Evolutionary conservation across 2,113 vertebrate species (phyloP).

Genomic region (Sturnira hondurensis): DNA sequence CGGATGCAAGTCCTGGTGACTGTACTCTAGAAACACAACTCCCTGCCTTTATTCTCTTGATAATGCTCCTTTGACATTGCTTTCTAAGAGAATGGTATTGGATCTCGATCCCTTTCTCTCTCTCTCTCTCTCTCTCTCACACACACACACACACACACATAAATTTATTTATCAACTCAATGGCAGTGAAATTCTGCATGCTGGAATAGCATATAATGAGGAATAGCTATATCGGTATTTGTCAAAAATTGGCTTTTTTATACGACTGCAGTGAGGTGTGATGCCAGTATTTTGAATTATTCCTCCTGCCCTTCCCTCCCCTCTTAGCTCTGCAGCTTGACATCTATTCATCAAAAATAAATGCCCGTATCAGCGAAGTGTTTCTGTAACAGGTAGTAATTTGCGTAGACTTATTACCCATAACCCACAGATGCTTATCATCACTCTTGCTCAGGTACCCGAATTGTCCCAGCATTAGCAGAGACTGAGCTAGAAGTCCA

Average conservation of each 20-base stretch:
- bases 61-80: neutral
- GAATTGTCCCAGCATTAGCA: constrained; percentile 21
- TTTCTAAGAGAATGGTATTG: neutral
- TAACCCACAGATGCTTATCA: constrained; percentile 41
- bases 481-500: neutral
- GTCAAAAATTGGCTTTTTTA: constrained; percentile 32
- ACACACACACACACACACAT: neutral
- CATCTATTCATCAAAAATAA: constrained; percentile 74
- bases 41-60: neutral
- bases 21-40: neutral
- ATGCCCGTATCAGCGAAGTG: constrained; percentile 69
- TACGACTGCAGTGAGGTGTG: constrained; percentile 55
- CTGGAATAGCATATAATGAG: neutral
- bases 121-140: neutral
- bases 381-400: constrained; percentile 73
- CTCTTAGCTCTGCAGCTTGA: constrained; percentile 17
- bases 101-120: neutral
- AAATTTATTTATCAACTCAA: neutral
- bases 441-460: constrained; percentile 57
- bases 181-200: neutral
- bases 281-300: constrained; percentile 60
- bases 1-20: neutral
- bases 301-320: constrained; percentile 16
- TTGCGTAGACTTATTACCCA: constrained; percentile 68
- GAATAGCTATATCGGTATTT: neutral